Evolutionary conservation across 30 jellyfish, hydroid and myxozoan genomes (phyloP).

Genomic region (Chrysaora quinquecirrha): DNA sequence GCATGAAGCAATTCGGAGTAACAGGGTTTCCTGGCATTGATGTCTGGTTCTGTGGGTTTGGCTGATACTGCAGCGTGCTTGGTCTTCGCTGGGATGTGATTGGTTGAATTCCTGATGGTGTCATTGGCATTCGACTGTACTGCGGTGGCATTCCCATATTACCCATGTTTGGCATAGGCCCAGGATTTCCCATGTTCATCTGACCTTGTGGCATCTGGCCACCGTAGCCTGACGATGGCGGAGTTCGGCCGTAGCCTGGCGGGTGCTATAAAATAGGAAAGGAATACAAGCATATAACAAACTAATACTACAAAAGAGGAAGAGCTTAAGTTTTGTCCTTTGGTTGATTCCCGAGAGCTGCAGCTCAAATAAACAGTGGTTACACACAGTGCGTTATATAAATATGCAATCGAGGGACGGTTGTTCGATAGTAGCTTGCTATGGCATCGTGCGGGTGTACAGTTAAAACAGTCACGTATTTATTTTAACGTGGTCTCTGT

Average conservation of each 20-base stretch:
- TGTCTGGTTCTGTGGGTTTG: constrained; percentile 67
- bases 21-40: constrained; percentile 70
- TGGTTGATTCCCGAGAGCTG: too few species aligned
- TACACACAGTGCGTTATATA: too few species aligned
- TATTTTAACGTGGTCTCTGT: too few species aligned
- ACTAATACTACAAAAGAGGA: neutral
- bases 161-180: constrained; percentile 81
- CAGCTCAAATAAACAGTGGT: too few species aligned
- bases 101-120: constrained; percentile 81
- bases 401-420: too few species aligned
- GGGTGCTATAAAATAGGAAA: constrained; percentile 48
- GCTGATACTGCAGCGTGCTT: constrained; percentile 96
- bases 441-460: too few species aligned
- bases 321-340: too few species aligned
- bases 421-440: too few species aligned
- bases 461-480: too few species aligned
- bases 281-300: neutral
- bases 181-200: constrained; percentile 87
- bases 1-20: constrained; percentile 69
- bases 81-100: constrained; percentile 93
- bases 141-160: constrained; percentile 97
- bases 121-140: constrained; percentile 79
- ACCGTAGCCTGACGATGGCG: constrained; percentile 78
- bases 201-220: constrained; percentile 79
- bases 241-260: constrained; percentile 87